Evolutionary conservation across 2,888 invertebrate genomes (phyloP).

Genomic region (Eubasilissa splendida): DNA sequence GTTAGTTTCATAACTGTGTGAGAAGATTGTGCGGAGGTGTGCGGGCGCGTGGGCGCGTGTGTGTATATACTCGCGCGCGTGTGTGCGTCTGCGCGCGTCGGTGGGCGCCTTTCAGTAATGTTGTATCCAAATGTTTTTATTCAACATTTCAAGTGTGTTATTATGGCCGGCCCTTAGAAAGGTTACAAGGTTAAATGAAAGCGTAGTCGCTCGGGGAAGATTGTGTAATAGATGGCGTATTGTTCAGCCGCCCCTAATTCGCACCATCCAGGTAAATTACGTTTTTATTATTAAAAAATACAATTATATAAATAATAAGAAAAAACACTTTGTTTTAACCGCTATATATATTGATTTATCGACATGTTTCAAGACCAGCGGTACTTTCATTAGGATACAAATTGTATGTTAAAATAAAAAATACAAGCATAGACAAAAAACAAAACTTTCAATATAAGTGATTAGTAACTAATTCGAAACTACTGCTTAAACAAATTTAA

Average conservation of each 20-base stretch:
- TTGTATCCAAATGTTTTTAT: conserved; percentile 14
- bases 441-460: no score
- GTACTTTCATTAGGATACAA: no score
- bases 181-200: not conserved
- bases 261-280: not conserved
- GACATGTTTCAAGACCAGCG: no score
- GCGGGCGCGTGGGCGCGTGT: not conserved
- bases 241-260: not conserved
- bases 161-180: not conserved
- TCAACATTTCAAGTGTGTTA: not conserved
- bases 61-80: no score
- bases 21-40: not conserved
- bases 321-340: no score
- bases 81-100: no score
- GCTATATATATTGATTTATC: no score
- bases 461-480: no score
- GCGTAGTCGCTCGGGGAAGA: not conserved
- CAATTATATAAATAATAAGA: no score
- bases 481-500: no score
- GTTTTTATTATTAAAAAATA: not conserved
- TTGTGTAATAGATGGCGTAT: not conserved
- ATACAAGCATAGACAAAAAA: no score
- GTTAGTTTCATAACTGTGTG: conserved; percentile 27
- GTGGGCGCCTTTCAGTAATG: conserved; percentile 12
- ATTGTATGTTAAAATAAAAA: no score